Percentiles rank a stretch among this genome's conserved stretches.
These are phyloP conservation scores for Trinectes maculatus DNA, from an alignment of 2,113 vertebrate species.

Conservation along the genomic window DNA sequence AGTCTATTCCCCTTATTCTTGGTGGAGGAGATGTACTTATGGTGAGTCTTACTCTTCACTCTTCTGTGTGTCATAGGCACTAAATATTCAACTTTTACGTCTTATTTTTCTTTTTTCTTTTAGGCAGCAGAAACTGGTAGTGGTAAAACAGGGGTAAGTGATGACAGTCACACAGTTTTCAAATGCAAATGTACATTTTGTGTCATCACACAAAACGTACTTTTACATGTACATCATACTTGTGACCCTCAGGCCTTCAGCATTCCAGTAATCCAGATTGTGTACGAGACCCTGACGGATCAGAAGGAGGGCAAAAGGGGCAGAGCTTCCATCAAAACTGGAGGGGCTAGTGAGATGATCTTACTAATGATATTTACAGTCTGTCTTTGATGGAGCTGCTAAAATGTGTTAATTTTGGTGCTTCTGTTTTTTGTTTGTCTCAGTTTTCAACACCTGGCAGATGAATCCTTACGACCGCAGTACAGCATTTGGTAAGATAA, in stretches of 20 bases:
- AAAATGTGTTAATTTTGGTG: neutral
- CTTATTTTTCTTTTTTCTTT: neutral
- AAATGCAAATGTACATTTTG: neutral
- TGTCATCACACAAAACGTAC: neutral
- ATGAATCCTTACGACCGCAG: constrained; percentile 99
- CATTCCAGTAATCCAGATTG: constrained; percentile 98
- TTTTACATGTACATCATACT: no score
- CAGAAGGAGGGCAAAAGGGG: constrained; percentile 96
- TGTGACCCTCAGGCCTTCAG: constrained; percentile 88
- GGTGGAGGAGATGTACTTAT: constrained; percentile 98
- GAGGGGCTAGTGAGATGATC: constrained; percentile 84
- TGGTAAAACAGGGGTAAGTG: constrained; percentile 97
- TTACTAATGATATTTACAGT: constrained; percentile 4
- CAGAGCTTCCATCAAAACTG: constrained; percentile 90
- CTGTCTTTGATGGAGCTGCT: neutral
- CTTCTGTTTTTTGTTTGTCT: constrained; percentile 3
- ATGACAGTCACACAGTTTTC: neutral
- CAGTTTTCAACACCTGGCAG: constrained; percentile 98
- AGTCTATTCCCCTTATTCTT: constrained; percentile 94
- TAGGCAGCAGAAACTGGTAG: constrained; percentile 98
- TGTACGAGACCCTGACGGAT: constrained; percentile 97
- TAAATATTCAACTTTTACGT: neutral
- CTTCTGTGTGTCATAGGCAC: neutral
- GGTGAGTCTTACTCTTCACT: constrained; percentile 76
- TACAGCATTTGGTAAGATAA: constrained; percentile 89